Evolutionary conservation across 2,113 vertebrate species (phyloP), one percentile per base, ranked within the genome.

Genomic region (Colistium nudipinnis): DNA sequence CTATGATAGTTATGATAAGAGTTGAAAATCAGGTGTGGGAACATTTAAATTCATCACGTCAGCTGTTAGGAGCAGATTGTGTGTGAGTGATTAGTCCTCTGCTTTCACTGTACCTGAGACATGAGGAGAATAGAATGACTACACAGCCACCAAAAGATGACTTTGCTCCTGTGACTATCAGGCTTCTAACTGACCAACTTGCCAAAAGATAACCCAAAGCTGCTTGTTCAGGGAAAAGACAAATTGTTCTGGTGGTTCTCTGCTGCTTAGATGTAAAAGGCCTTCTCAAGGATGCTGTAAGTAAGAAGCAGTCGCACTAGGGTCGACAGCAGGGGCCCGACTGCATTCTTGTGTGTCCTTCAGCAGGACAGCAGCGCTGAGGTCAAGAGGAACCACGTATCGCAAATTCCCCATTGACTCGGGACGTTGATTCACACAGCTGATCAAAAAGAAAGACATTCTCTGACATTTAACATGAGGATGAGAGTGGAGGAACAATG

Each of bases 401-500:
- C 79, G 74, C 73, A 84, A 82, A 80, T 74, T 83, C 60, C 48
- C 3, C 43, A 70, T 80, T 84, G 77, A 90, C 89, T 72, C 30
- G 22, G 52, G 65, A 62, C 24, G 54, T 70, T 84, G 87, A 89
- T 87, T 90, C 87, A 84, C 68, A 81, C 38, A 28, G 6, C 41
- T 74, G 76, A 76, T 78, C 39, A 71, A 74, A n/a, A 69, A 68
- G 77, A 77, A 77, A 82, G 74, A 84, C 87, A 79, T 83, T 63
- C 55, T 71, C 52, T 55, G 39, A 64, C 53, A 69, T 66, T 36
- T 28, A 66, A 67, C 55, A 44, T 54, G 47, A 62, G 39, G 75
- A 77, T 57, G 74, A 76, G 52, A 64, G 38, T 35, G 70, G 11
- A 22, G 20, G 33, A 54, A 25, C 62, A 62, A 55, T 12, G 10